Evolutionary conservation across 2,888 invertebrate genomes (phyloP), one percentile per base, ranked within the genome.

Genomic region (Drepana falcataria): DNA sequence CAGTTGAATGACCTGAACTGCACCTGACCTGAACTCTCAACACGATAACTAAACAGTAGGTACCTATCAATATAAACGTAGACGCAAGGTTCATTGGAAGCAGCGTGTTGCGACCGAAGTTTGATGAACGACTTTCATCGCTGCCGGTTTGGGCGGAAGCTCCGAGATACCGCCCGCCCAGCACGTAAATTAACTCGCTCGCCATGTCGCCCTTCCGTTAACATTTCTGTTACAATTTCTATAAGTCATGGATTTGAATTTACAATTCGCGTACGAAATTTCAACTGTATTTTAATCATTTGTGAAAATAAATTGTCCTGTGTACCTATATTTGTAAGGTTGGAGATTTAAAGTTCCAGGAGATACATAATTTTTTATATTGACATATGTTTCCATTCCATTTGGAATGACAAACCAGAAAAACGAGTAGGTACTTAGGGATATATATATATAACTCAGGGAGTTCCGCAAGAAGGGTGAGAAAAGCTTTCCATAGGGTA

Each of bases 61-160:
- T 37, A 37, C 5, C 37, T 37, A 37, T 37, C 37, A 4, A 37
- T 37, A 37, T 35, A 34, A 51, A 35, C 51, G 34, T 34, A 47
- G 40, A 34, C 4, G 35, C 52, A 55, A 53, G 57, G 59, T 74
- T 79, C 76, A 80, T 79, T 79, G 81, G 77, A 73, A 73, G 71
- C 67, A 77, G 69, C 76, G 77, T 77, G 75, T 73, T 73, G 77
- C 71, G 75, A 79, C 83, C 85, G 76, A 84, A 82, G 73, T 75
- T 79, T 87, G 87, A 87, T 87, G 83, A 79, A 87, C 82, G 81
- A 77, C 73, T 81, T 82, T 83, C 84, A 85, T 80, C 83, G 85
- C 73, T 56, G 53, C 64, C 79, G 79, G 51, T 40, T 40, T 40
- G 51, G 51, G 51, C 85, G 85, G 85, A 83, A 81, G 72, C 77